These are phyloP conservation scores for Xiphias gladius DNA, from an alignment of 2,113 vertebrate genomes.

Conservation along the genomic window DNA sequence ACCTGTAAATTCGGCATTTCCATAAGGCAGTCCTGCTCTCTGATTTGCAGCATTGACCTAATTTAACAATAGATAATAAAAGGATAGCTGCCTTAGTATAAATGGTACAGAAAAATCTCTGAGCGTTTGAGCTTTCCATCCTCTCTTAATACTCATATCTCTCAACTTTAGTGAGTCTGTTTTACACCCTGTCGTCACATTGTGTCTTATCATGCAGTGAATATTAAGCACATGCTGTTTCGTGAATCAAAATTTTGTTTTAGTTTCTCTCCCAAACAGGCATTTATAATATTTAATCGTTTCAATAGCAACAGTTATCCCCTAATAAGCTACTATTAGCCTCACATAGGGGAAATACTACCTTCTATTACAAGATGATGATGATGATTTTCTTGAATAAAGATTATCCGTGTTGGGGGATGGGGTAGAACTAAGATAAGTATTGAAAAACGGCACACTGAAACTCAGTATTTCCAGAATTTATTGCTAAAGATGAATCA, in stretches of 20 bases:
- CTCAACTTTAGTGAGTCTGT: background rate
- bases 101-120: background rate
- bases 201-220: background rate
- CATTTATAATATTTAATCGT: constrained; percentile 24
- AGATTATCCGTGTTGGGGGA: constrained; percentile 12
- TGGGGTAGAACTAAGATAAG: background rate
- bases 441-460: constrained; percentile 5
- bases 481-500: constrained; percentile 25
- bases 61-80: background rate
- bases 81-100: background rate
- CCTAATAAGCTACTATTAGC: background rate
- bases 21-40: too few species aligned
- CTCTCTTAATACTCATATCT: background rate
- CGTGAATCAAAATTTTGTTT: background rate
- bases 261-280: constrained; percentile 18
- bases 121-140: background rate
- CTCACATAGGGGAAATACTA: constrained; percentile 4
- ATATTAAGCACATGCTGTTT: constrained; percentile 33
- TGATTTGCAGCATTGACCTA: too few species aligned
- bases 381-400: constrained; percentile 50
- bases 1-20: too few species aligned
- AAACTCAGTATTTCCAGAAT: constrained; percentile 1
- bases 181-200: background rate
- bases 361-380: constrained; percentile 5
- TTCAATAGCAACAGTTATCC: background rate